These are phyloP conservation scores for Neodiprion virginianus DNA, from an alignment of 1,140 invertebrate genomes.

Conservation along the genomic window DNA sequence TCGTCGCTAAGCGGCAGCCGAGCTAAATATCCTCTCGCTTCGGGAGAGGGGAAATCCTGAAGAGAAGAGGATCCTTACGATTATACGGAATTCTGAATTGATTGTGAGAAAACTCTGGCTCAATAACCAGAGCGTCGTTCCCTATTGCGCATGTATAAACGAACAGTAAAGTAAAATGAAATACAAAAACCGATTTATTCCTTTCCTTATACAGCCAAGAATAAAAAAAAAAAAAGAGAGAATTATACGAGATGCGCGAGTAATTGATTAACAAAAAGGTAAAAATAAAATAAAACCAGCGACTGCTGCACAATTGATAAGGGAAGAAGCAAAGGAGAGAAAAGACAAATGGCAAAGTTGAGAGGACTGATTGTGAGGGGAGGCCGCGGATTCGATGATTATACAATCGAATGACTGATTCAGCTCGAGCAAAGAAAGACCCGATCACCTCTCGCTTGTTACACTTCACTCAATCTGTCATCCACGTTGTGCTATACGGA, in stretches of 20 bases:
- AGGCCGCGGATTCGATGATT: background rate
- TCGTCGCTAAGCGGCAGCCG: conserved; percentile 11
- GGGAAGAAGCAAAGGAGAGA: background rate
- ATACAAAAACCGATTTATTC: background rate
- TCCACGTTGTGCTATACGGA: background rate
- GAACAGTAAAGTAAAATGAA: background rate
- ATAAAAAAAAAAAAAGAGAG: background rate
- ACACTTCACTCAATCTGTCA: background rate
- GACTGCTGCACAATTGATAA: background rate
- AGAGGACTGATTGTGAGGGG: background rate
- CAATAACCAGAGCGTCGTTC: background rate
- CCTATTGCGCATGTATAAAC: too few species aligned
- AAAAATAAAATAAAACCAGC: background rate
- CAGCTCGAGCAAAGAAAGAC: too few species aligned
- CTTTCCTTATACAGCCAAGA: too few species aligned
- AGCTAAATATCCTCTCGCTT: background rate
- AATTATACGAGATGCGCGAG: background rate
- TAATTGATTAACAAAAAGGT: background rate
- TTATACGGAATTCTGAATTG: background rate
- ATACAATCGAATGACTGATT: conserved; percentile 2
- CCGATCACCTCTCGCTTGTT: background rate
- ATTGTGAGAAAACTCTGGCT: background rate
- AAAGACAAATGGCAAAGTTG: background rate
- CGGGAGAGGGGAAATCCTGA: background rate
- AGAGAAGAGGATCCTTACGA: background rate